Evolutionary conservation across 2,888 invertebrate genomes (phyloP), one percentile per base, ranked within the genome.

Genomic region (Trichacis sp.): DNA sequence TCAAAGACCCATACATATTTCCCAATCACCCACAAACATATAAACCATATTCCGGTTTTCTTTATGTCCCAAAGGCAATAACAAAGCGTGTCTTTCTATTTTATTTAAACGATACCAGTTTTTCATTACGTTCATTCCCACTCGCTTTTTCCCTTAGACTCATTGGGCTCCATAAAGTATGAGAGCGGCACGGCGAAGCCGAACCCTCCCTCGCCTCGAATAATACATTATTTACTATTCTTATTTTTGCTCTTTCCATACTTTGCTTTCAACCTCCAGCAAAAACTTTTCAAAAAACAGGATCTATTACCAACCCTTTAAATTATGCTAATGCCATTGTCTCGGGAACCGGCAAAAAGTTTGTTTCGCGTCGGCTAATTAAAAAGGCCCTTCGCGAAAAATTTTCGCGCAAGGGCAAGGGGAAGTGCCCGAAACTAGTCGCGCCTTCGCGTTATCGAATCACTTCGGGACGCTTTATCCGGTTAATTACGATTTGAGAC

Each of bases 71-170:
- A 3, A 8, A 24, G 8, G 76, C 73, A 77, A 81, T 82, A 80
- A 79, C 77, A 78, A 73, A 78, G 77, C 76, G 75, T 77, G 78
- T 76, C 75, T 77, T 77, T 83, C 79, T 82, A 82, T 81, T 83
- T 84, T 82, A 82, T 83, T 83, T 81, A 82, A 82, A 78, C 79
- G 76, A 74, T 74, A 68, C 75, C 77, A 75, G 77, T 83, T 83
- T 84, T 83, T 83, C 82, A 83, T 84, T 82, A 82, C 76, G 73
- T 78, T 79, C 78, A 77, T 80, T 77, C 71, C 74, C 77, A 70
- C 77, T 68, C 73, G 72, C 69, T 70, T 69, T n/a, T 72, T 71
- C 72, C 68, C 62, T 64, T 70, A 57, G 64, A 63, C 60, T 55
- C 62, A 49, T 64, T 53, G 63, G 61, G 40, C 59, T 64, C 55